These are phyloP conservation scores for Callochromis pleurospilus DNA, from an alignment of 2,113 vertebrate genomes.

Conservation along the genomic window DNA sequence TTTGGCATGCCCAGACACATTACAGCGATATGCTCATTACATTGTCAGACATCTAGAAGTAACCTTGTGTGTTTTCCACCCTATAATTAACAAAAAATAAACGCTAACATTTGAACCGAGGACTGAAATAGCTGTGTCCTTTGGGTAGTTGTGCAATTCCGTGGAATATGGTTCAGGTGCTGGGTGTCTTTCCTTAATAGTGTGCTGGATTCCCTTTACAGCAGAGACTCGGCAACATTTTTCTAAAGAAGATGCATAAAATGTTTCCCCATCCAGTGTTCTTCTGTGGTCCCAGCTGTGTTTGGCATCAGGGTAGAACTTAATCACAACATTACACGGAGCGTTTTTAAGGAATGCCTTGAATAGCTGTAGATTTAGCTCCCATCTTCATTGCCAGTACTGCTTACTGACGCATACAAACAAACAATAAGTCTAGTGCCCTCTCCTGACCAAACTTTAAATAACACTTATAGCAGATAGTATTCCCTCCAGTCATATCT, in stretches of 20 bases:
- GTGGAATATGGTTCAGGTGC: not conserved
- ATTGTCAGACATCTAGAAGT: not conserved
- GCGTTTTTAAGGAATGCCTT: not conserved
- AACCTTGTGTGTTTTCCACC: not conserved
- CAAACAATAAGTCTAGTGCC: not conserved
- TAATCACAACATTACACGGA: not conserved
- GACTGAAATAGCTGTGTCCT: not conserved
- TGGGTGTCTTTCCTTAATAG: not conserved
- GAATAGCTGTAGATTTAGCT: not conserved
- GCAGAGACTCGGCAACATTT: not conserved
- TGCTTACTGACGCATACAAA: not conserved
- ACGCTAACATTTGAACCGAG: rapidly evolving
- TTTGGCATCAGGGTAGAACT: not conserved
- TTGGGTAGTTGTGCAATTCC: not conserved
- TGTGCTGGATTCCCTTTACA: not conserved
- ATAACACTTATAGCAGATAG: not conserved
- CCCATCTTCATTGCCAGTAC: not conserved
- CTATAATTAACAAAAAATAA: not conserved
- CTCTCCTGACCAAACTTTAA: conserved; percentile 17
- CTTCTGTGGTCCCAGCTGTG: not conserved
- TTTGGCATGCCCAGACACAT: not conserved
- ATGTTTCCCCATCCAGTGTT: not conserved
- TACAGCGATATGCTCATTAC: not conserved
- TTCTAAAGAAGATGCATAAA: not conserved
- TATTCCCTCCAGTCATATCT: not conserved